phyloP scores from a whole-genome alignment of 2,113 vertebrate genomes.

The Otolemur garnettii region DNA sequence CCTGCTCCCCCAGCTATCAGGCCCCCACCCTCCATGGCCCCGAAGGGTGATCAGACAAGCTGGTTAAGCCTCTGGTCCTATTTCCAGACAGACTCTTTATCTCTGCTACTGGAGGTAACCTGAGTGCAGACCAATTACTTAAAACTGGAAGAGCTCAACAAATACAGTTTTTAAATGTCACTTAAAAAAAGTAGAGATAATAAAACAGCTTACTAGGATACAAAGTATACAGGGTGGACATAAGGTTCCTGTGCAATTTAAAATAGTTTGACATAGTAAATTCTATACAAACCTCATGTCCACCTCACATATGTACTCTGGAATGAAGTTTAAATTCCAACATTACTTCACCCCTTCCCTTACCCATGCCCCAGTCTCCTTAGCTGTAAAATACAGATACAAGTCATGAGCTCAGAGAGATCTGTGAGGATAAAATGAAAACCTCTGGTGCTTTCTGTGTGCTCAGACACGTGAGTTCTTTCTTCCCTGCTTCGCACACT shows the following conservation, averaged over 20 bases:
- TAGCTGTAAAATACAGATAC: constrained; percentile 12
- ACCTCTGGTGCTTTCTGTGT: neutral
- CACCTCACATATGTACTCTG: neutral
- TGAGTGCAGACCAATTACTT: constrained; percentile 57
- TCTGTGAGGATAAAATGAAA: constrained; percentile 26
- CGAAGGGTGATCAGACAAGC: constrained; percentile 26
- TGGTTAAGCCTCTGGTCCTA: neutral
- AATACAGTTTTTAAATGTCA: neutral
- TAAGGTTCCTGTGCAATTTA: no score
- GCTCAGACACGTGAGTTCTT: neutral
- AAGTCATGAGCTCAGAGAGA: neutral
- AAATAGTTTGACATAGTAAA: no score
- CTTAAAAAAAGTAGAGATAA: constrained; percentile 28
- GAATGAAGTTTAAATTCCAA: constrained; percentile 57
- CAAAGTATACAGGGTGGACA: neutral
- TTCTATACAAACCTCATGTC: no score
- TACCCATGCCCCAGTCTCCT: neutral
- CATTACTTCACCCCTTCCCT: neutral
- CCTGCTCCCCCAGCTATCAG: neutral
- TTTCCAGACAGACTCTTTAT: constrained; percentile 60
- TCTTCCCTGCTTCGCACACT: neutral
- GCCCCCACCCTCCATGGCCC: neutral
- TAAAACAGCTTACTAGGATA: neutral
- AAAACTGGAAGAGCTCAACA: constrained; percentile 54
- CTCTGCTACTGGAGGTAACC: constrained; percentile 54